Evolutionary conservation across 2,888 invertebrate species (phyloP).

Genomic region (Apotomis betuletana): DNA sequence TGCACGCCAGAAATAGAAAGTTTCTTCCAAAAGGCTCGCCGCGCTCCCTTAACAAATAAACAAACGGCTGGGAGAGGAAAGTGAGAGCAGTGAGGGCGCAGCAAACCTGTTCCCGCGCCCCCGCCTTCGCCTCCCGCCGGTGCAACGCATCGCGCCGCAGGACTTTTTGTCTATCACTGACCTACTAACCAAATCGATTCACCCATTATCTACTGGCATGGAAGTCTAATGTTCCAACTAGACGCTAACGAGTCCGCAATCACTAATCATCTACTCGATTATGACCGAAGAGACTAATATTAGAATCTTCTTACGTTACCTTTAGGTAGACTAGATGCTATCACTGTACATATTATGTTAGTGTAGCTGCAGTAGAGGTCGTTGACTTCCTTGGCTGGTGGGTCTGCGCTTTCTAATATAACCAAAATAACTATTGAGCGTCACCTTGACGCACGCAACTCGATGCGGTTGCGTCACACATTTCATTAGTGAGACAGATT

Average conservation of each 20-base stretch:
- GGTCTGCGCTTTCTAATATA: slow-evolving; percentile 79
- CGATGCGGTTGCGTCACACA: slow-evolving; percentile 66
- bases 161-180: slow-evolving; percentile 62
- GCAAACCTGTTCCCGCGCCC: slow-evolving; percentile 68
- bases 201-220: slow-evolving; percentile 55
- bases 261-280: slow-evolving; percentile 57
- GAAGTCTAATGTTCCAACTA: slow-evolving; percentile 50
- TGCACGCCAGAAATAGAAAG: slow-evolving; percentile 81
- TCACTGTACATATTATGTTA: slow-evolving; percentile 22
- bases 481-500: slow-evolving; percentile 57
- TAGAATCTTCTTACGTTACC: slow-evolving; percentile 11
- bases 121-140: slow-evolving; percentile 44
- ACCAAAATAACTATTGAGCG: slow-evolving; percentile 77
- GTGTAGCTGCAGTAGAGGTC: slow-evolving; percentile 56
- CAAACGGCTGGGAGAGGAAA: slow-evolving; percentile 75
- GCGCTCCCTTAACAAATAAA: slow-evolving; percentile 80
- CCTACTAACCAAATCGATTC: slow-evolving; percentile 71
- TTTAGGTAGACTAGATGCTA: background rate
- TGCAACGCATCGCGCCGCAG: slow-evolving; percentile 49
- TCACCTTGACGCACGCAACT: slow-evolving; percentile 76
- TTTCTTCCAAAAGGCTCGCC: slow-evolving; percentile 71
- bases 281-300: slow-evolving; percentile 34
- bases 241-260: slow-evolving; percentile 46
- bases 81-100: slow-evolving; percentile 73
- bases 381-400: slow-evolving; percentile 68